These are phyloP conservation scores for Brachirus orientalis DNA, from an alignment of 2,113 vertebrate genomes.

Conservation along the genomic window DNA sequence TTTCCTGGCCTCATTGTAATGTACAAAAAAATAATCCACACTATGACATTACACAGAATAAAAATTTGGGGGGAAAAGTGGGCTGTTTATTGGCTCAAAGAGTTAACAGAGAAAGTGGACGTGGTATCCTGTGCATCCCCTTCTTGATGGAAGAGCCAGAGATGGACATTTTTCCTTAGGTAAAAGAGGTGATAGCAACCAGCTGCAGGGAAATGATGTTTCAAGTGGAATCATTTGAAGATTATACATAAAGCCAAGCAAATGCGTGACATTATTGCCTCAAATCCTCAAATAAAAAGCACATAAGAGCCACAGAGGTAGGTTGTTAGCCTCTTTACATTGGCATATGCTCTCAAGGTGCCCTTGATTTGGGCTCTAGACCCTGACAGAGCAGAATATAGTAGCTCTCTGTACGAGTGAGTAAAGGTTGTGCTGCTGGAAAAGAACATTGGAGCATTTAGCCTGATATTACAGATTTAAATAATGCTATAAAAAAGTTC, in stretches of 20 bases:
- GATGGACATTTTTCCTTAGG: neutral
- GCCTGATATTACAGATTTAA: neutral
- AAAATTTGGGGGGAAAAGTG: neutral
- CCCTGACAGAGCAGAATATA: neutral
- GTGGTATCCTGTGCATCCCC: neutral
- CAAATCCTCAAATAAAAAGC: neutral
- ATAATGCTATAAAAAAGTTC: neutral
- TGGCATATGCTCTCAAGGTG: conserved; percentile 29
- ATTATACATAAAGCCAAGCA: neutral
- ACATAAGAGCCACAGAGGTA: neutral
- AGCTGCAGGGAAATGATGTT: neutral
- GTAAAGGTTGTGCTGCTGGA: neutral
- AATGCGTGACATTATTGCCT: neutral
- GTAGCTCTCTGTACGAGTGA: neutral
- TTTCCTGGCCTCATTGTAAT: no score
- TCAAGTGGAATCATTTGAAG: conserved; percentile 1
- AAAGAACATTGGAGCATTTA: neutral
- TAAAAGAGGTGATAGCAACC: neutral
- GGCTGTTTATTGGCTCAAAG: neutral
- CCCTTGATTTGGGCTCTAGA: conserved; percentile 28
- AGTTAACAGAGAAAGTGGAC: neutral
- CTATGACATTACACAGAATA: no score
- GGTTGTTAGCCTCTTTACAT: neutral
- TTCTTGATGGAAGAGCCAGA: neutral
- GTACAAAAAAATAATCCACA: no score